Percentiles rank a stretch among this genome's conserved stretches.
These are phyloP conservation scores for Gadopsis bispinosus DNA, from an alignment of 2,797 vertebrate genomes.

Conservation along the genomic window DNA sequence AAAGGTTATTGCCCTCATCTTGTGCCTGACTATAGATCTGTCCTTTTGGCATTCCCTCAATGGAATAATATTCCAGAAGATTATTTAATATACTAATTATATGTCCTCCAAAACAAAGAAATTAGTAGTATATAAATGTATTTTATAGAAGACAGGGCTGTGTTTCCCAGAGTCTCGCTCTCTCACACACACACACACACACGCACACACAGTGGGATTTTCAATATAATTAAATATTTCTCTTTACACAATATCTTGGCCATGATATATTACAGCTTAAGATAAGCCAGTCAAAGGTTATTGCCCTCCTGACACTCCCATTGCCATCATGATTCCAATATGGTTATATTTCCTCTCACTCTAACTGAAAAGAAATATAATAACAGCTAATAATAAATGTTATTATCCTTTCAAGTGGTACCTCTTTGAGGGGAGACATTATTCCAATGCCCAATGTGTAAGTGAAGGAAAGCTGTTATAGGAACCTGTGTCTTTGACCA, in stretches of 20 bases:
- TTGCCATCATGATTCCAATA: conserved; percentile 45
- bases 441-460: background rate
- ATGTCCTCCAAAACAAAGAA: no score
- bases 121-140: no score
- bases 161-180: no score
- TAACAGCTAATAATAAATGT: conserved; percentile 44
- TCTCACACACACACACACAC: no score
- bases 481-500: background rate
- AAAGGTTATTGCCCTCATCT: conserved; percentile 46
- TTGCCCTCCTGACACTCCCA: conserved; percentile 62
- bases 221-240: conserved; percentile 30
- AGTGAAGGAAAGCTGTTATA: conserved; percentile 5
- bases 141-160: no score
- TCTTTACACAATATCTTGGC: conserved; percentile 10
- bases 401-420: no score
- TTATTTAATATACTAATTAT: no score
- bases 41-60: background rate
- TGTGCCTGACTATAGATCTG: background rate
- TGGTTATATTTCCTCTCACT: conserved; percentile 57
- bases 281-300: conserved; percentile 72
- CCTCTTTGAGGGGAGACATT: conserved; percentile 20
- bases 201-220: conserved; percentile 9
- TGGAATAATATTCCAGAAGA: conserved; percentile 17
- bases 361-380: conserved; percentile 40
- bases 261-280: conserved; percentile 31